Percentiles rank a stretch among this genome's conserved stretches.
phyloP scores from a whole-genome alignment of 2,888 invertebrate genomes.

The Abscondita cerata region DNA sequence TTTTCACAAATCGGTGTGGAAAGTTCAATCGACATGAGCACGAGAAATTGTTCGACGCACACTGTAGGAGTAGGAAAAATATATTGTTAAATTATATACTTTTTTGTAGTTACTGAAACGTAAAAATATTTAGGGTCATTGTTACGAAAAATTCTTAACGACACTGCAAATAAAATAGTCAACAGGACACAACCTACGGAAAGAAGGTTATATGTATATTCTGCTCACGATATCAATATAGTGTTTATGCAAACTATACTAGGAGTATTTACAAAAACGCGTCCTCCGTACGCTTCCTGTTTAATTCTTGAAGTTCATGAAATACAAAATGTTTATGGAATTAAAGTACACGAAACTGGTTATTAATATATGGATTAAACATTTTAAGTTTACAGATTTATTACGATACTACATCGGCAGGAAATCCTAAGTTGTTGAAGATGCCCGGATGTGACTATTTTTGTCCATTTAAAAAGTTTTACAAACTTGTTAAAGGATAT shows the following conservation, averaged over 20 bases:
- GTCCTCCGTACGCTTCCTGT: constrained; percentile 29
- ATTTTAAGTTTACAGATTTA: constrained; percentile 13
- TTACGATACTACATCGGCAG: constrained; percentile 60
- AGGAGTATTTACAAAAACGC: constrained; percentile 64
- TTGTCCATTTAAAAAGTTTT: constrained; percentile 64
- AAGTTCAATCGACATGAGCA: too few species aligned
- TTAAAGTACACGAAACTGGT: constrained; percentile 9
- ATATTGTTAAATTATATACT: too few species aligned
- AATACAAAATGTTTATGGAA: constrained; percentile 52
- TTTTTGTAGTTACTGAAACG: too few species aligned
- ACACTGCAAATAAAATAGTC: background rate
- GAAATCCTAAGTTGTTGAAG: constrained; percentile 58
- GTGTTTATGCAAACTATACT: constrained; percentile 66
- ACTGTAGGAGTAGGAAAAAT: too few species aligned
- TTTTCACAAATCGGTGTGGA: too few species aligned
- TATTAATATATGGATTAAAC: background rate
- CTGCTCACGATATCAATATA: constrained; percentile 72
- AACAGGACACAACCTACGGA: constrained; percentile 23
- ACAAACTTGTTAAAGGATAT: constrained; percentile 47
- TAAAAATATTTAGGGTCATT: too few species aligned
- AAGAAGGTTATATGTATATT: constrained; percentile 66
- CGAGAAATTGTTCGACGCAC: too few species aligned
- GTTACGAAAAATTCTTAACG: too few species aligned
- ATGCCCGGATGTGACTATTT: constrained; percentile 65
- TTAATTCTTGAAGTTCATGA: constrained; percentile 33